Conservation (phyloP, 2,888 invertebrate genomes). For the Cosmopolites sordidus region DNA sequence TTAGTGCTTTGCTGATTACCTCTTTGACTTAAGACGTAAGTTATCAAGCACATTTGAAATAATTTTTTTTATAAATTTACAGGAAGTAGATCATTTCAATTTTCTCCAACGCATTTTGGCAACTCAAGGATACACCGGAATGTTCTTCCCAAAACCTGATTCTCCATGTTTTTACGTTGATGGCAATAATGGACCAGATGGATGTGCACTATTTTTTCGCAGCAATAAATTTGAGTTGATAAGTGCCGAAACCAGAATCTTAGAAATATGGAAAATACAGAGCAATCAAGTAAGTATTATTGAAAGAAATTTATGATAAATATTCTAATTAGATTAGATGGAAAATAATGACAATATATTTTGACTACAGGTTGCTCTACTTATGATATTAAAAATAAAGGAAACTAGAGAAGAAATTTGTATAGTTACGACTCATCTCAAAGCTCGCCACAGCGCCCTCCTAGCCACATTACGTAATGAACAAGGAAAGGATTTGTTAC, state of each 20-base stretch:
- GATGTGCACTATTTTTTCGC: constrained; percentile 71
- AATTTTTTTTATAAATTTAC: too few species aligned
- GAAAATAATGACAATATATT: too few species aligned
- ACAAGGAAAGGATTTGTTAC: constrained; percentile 64
- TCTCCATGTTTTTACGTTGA: constrained; percentile 70
- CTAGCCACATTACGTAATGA: constrained; percentile 65
- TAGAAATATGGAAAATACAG: constrained; percentile 70
- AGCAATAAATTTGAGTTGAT: constrained; percentile 59
- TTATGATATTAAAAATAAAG: constrained; percentile 53
- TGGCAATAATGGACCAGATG: constrained; percentile 72
- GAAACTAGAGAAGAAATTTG: constrained; percentile 58
- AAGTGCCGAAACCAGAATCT: constrained; percentile 55
- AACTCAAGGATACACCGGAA: constrained; percentile 62
- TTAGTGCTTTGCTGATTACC: too few species aligned
- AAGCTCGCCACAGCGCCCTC: constrained; percentile 65
- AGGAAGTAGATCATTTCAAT: constrained; percentile 74
- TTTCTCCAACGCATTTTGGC: constrained; percentile 60
- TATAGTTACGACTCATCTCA: constrained; percentile 69
- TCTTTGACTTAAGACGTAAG: too few species aligned
- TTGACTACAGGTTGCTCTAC: constrained; percentile 55
- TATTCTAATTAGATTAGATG: too few species aligned
- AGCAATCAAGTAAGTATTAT: constrained; percentile 61
- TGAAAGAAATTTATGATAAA: too few species aligned
- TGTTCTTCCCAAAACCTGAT: constrained; percentile 72
- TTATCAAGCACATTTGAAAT: too few species aligned